Conservation (phyloP, 2,797 vertebrate genomes). For the Tokudaia muenninki region DNA sequence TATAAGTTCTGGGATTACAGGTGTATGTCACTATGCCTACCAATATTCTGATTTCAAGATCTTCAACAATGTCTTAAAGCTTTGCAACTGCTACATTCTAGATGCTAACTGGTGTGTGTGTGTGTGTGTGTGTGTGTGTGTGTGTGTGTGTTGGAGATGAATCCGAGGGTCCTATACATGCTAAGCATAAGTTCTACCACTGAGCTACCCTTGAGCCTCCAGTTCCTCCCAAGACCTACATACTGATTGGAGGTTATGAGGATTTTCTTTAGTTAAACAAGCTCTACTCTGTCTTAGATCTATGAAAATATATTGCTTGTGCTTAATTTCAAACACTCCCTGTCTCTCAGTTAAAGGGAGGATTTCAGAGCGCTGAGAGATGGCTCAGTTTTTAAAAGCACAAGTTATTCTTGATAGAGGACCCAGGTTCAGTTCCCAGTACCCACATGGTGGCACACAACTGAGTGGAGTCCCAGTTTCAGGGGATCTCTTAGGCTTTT, state of each 20-base stretch:
- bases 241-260: constrained; percentile 17
- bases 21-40: neutral
- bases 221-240: neutral
- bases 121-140: neutral
- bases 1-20: neutral
- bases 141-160: neutral
- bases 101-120: neutral
- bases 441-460: neutral
- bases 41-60: constrained; percentile 23
- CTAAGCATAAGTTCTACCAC: neutral
- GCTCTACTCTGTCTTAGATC: constrained; percentile 45
- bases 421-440: neutral
- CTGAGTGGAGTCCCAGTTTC: neutral
- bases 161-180: neutral
- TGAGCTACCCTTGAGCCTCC: neutral
- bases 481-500: neutral
- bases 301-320: neutral
- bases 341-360: constrained; percentile 45
- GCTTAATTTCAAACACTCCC: constrained; percentile 51
- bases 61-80: constrained; percentile 32
- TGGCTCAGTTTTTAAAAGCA: neutral
- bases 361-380: constrained; percentile 1
- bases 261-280: constrained; percentile 63
- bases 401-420: neutral
- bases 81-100: constrained; percentile 17